Base-by-base conservation (phyloP, 1,140 invertebrate species). In the Conus betulinus region DNA sequence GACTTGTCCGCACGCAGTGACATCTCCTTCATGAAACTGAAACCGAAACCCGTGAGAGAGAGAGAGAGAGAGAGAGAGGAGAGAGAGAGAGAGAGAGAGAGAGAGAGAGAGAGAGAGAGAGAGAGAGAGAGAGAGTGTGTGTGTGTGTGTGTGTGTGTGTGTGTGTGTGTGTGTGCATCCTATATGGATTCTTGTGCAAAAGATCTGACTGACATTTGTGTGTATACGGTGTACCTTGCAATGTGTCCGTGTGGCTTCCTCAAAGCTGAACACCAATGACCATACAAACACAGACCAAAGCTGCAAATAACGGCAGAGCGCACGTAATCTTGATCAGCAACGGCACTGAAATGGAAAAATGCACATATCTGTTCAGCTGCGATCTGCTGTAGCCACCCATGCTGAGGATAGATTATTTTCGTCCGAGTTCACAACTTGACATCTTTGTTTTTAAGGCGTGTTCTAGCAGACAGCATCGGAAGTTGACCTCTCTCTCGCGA, bases 261-360 rank as follows among this genome's bases (percentile, higher is more conserved):
- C 67, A 4, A 71, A 71, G 23, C 20, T 23, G 20, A 20, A 20
- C 67, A 1, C 67, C 67, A 71, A 20, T 23, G 67, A 71, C 67
- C 67, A 71, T 6, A 71, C 3, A 20, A 20, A 71, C 67, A 71
- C 67, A 81, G 23, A 81, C 13, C 39, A 81, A 51, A 15, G 79
- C 15, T 53, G 79, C 79, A 53, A 81, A 53, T 8, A 81, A 51
- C 6, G 79, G 79, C 3, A 81, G 79, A 13, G 39, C 39, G 51
- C 79, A 81, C 13, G 79, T 81, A 20, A 53, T 53, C 79, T 81
- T 81, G 79, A 81, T 81, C 52, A 81, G 13, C 51, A 51, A 51
- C 17, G 79, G 79, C 7, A 81, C 79, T 23, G 79, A 53, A 5
- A 81, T 53, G 20, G 79, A 13, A 81, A 53, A 81, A 53, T 81